Evolutionary conservation across 1,140 invertebrate species (phyloP).

Genomic region (Rhyzopertha dominica): DNA sequence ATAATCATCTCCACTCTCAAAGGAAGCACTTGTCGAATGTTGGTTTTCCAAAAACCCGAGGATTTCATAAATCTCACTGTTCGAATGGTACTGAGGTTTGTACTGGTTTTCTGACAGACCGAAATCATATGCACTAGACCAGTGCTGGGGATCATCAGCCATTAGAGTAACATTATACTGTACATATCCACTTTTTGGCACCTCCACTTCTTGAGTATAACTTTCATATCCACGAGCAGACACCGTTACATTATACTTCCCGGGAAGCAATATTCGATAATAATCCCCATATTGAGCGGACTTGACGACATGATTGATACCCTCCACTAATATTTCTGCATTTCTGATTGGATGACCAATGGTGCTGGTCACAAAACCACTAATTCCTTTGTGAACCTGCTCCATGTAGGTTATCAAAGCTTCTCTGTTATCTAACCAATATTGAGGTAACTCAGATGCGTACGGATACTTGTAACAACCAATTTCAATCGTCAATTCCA

Average conservation of each 20-base stretch:
- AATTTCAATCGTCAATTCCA: conserved; percentile 93
- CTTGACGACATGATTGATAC: conserved; percentile 65
- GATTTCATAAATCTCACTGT: conserved; percentile 56
- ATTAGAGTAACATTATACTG: conserved; percentile 76
- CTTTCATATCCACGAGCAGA: conserved; percentile 54
- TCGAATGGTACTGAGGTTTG: conserved; percentile 56
- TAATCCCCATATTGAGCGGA: conserved; percentile 80
- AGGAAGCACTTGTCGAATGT: conserved; percentile 58
- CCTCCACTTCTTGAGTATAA: conserved; percentile 36
- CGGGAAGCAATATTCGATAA: conserved; percentile 85
- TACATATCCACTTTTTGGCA: conserved; percentile 57
- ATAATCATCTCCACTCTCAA: conserved; percentile 56
- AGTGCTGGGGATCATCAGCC: conserved; percentile 67
- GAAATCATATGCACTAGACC: conserved; percentile 75
- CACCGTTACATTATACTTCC: conserved; percentile 78
- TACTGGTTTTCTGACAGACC: conserved; percentile 51
- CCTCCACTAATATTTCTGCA: conserved; percentile 69
- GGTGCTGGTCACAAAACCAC: conserved; percentile 78
- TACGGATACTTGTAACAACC: conserved; percentile 90
- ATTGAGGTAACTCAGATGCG: conserved; percentile 65
- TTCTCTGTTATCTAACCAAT: conserved; percentile 87
- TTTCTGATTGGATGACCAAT: conserved; percentile 66
- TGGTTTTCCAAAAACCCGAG: conserved; percentile 62
- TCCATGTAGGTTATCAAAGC: conserved; percentile 82
- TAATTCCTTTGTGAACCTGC: conserved; percentile 83